Conservation (phyloP, 2,113 vertebrate genomes). For the Elaphurus davidianus region DNA sequence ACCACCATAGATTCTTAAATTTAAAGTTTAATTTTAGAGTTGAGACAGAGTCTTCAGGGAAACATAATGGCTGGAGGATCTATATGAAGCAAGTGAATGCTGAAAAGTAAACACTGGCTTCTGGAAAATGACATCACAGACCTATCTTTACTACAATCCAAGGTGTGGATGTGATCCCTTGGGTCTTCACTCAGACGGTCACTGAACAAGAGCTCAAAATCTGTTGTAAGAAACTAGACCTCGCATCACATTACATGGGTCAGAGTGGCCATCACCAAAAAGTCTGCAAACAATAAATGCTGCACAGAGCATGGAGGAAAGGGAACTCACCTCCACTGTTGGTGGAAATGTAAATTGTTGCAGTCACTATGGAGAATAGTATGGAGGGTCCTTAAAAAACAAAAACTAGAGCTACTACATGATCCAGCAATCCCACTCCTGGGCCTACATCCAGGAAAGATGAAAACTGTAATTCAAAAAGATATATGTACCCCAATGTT, state of each 20-base stretch:
- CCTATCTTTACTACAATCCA: not conserved
- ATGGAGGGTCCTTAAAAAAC: not conserved
- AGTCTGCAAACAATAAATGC: not conserved
- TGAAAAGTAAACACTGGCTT: not conserved
- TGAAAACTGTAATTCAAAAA: not conserved
- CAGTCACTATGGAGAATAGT: not conserved
- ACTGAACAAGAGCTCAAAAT: not conserved
- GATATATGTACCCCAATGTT: not conserved
- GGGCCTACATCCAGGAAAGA: not conserved
- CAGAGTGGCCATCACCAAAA: not conserved
- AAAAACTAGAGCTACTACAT: not conserved
- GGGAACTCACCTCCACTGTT: not conserved
- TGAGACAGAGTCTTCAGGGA: conserved; percentile 36
- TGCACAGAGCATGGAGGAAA: not conserved
- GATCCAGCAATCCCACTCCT: not conserved
- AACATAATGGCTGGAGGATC: not conserved
- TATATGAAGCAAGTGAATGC: not conserved
- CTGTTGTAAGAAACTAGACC: not conserved
- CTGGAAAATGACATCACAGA: not conserved
- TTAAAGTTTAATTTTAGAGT: conserved; percentile 22
- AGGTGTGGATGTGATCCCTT: not conserved
- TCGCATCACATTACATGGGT: not conserved
- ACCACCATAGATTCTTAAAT: conserved; percentile 44
- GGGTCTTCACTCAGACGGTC: not conserved
- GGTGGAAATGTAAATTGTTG: not conserved